Conservation (phyloP, 2,797 vertebrate genomes). For the Taeniopygia guttata region DNA sequence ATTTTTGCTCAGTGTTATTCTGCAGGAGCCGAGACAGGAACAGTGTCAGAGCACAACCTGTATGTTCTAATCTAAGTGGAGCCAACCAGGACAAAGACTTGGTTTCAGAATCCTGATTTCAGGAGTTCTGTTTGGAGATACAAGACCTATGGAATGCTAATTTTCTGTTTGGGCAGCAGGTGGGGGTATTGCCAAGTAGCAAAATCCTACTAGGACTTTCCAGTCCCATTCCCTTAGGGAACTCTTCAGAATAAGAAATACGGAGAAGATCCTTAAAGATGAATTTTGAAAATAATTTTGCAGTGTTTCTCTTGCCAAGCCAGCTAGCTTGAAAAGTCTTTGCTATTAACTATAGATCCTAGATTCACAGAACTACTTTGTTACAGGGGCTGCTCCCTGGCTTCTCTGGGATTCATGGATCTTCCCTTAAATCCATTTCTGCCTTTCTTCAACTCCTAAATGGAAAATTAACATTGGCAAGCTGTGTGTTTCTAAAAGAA, state of each 20-base stretch:
- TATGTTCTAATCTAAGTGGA: background rate
- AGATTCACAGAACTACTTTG: background rate
- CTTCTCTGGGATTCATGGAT: background rate
- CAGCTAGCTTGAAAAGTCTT: background rate
- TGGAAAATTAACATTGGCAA: background rate
- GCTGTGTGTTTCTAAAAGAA: constrained; percentile 7
- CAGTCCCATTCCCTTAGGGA: background rate
- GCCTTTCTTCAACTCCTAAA: background rate
- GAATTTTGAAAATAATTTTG: background rate
- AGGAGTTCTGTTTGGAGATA: background rate
- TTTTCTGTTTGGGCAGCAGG: constrained; percentile 43
- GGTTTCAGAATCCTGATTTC: background rate
- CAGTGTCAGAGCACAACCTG: background rate
- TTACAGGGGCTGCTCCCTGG: background rate
- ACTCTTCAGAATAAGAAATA: background rate
- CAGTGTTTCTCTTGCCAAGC: background rate
- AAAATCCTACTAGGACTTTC: background rate
- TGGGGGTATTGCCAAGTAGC: constrained; percentile 32
- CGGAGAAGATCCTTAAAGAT: background rate
- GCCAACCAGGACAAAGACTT: background rate
- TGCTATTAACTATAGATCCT: background rate
- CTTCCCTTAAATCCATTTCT: background rate
- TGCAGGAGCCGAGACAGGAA: background rate
- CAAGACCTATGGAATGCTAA: background rate
- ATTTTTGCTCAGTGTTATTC: background rate